A percentile compares a stretch with the other conserved stretches of the same genome.
Evolutionary conservation across 2,797 vertebrate species (phyloP).

Genomic region (Cirrhinus mrigala): DNA sequence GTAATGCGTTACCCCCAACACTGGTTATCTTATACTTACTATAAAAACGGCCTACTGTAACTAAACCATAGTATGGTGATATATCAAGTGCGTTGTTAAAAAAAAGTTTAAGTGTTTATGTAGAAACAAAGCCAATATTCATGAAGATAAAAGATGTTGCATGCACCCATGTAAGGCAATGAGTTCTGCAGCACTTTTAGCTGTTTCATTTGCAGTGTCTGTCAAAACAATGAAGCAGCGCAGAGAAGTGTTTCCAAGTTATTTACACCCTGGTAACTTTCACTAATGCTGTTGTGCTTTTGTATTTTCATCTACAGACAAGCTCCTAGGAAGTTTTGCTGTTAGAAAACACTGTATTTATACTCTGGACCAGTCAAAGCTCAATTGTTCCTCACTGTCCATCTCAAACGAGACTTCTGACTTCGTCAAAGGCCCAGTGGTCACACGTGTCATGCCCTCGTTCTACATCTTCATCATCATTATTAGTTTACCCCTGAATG

Average conservation of each 20-base stretch:
- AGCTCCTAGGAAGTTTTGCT: not conserved
- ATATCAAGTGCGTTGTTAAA: no score
- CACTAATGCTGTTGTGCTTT: not conserved
- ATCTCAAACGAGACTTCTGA: slow-evolving; percentile 67
- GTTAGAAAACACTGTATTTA: not conserved
- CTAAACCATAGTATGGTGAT: no score
- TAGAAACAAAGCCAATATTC: not conserved
- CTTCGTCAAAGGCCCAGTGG: slow-evolving; percentile 79
- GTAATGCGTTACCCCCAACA: no score
- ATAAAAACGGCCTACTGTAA: no score
- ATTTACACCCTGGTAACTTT: not conserved
- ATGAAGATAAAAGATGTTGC: not conserved
- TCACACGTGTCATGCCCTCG: slow-evolving; percentile 85
- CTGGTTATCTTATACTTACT: no score
- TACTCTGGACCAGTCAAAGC: not conserved
- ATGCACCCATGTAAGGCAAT: not conserved
- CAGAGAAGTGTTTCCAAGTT: not conserved
- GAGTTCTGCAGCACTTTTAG: not conserved
- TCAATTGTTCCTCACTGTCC: not conserved
- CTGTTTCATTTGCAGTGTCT: not conserved
- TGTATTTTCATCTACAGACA: not conserved
- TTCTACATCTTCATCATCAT: slow-evolving; percentile 84
- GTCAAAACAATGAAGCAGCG: not conserved
- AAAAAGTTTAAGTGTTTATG: no score
- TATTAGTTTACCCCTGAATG: slow-evolving; percentile 86